Base-by-base conservation (phyloP, 2,113 vertebrate genomes). In the Noctilio leporinus region DNA sequence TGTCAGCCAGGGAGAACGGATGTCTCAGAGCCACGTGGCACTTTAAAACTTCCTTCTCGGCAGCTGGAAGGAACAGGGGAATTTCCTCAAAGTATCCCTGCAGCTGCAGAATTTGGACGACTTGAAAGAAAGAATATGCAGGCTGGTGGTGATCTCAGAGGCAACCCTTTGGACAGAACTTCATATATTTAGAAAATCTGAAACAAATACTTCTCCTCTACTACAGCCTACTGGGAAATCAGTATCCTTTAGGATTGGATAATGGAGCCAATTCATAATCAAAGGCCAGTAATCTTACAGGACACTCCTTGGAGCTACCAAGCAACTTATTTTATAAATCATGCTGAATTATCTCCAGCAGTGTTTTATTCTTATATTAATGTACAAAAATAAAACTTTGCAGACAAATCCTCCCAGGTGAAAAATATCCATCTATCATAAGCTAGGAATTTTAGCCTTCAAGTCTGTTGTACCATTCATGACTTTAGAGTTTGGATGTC, bases 81-180 rank as follows among this genome's bases (percentile, higher is more conserved):
- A 95, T 97, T 96, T 97, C 96, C 96, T 96, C 95, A 97, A 97
- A 96, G 96, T 80, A 88, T 92, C 83, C 85, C 69, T 95, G 95
- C 97, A 97, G 97, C 96, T 97, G 96, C 97, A 97, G 82, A 93
- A 93, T 85, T 96, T 97, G 95, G 96, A 96, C 92, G 87, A 91
- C 88, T 94, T 86, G 67, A 90, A 97, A 92, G 85, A 77, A 95
- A 95, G 93, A 95, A 78, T 86, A 93, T 93, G 86, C 81, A 35
- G 87, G 93, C 90, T 96, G 88, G 85, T 95, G 92, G 94, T 96
- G 94, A 96, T 94, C 93, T 97, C 95, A 96, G 94, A 96, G 92
- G 95, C 77, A 94, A 93, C 84, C 51, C 92, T 95, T 95, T 96
- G 95, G 96, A 94, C 73, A 95, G 90, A 96, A 92, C 92, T 95